A percentile compares a stretch with the other conserved stretches of the same genome.
Conservation (phyloP, 2,113 vertebrate genomes). For the Chaetodon auriga region DNA sequence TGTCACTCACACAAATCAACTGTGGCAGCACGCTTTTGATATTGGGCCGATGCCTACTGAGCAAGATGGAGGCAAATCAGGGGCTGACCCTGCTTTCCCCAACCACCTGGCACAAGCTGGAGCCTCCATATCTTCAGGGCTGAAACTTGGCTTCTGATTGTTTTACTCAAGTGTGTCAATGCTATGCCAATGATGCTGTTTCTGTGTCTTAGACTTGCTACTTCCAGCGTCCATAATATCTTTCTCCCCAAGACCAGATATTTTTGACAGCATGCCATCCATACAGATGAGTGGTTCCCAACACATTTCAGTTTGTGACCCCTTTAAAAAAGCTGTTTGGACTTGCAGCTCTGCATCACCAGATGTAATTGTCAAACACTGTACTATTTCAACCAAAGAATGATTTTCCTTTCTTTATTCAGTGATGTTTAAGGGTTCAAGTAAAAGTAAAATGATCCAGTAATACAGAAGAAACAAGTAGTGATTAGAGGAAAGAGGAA, state of each 20-base stretch:
- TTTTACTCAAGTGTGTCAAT: conserved; percentile 22
- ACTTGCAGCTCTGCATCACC: neutral
- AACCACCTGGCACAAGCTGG: conserved; percentile 68
- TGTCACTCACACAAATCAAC: conserved; percentile 75
- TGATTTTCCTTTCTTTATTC: conserved; percentile 28
- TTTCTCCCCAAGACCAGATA: conserved; percentile 29
- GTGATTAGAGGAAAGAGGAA: neutral
- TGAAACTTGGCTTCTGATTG: conserved; percentile 86
- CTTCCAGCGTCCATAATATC: conserved; percentile 37
- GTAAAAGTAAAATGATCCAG: neutral
- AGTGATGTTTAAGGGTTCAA: neutral
- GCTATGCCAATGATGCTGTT: conserved; percentile 25
- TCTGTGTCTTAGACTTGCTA: conserved; percentile 46
- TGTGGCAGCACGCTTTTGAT: conserved; percentile 64
- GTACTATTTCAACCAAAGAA: conserved; percentile 44
- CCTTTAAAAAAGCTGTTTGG: neutral
- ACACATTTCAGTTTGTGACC: neutral
- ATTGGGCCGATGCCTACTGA: conserved; percentile 66
- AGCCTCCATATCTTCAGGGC: conserved; percentile 80
- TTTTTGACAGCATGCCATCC: conserved; percentile 23
- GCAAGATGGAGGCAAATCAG: neutral
- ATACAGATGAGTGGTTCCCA: conserved; percentile 8
- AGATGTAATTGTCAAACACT: neutral
- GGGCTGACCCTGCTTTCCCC: conserved; percentile 52
- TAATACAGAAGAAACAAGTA: neutral